Evolutionary conservation across 2,113 vertebrate species (phyloP).

Genomic region (Speoplatyrhinus poulsoni): DNA sequence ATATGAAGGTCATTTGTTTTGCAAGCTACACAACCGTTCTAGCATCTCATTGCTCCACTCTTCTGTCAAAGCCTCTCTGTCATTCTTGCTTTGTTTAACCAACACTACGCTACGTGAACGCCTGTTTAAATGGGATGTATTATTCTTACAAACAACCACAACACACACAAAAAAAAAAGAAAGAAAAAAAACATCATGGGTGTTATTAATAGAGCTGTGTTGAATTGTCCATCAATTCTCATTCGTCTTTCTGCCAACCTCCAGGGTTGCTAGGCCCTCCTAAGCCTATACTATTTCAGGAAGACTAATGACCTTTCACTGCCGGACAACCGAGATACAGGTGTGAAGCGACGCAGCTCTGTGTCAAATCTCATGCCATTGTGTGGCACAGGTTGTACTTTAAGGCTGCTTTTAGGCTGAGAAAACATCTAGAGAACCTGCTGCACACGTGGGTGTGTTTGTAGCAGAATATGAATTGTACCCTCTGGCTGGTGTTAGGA

Average conservation of each 20-base stretch:
- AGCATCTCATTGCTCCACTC: slow-evolving; percentile 10
- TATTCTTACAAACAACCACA: slow-evolving; percentile 4
- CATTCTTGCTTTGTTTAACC: slow-evolving; percentile 13
- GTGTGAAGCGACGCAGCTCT: slow-evolving; percentile 58
- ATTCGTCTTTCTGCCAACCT: slow-evolving; percentile 34
- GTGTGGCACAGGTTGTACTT: slow-evolving; percentile 33
- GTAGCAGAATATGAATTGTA: slow-evolving; percentile 57
- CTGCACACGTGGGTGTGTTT: slow-evolving; percentile 47
- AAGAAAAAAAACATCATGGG: slow-evolving; percentile 29
- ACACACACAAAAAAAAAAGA: neutral
- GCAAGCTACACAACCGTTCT: slow-evolving; percentile 11
- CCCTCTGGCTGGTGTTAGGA: slow-evolving; percentile 44
- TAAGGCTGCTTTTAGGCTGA: slow-evolving; percentile 33
- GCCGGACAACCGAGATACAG: slow-evolving; percentile 47
- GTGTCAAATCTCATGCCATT: slow-evolving; percentile 57
- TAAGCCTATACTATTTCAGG: slow-evolving; percentile 55
- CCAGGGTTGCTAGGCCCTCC: slow-evolving; percentile 16
- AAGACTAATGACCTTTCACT: slow-evolving; percentile 66
- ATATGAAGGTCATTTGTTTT: slow-evolving; percentile 1
- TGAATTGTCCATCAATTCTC: slow-evolving; percentile 32
- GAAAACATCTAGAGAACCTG: slow-evolving; percentile 48
- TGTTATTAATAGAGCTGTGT: slow-evolving; percentile 31
- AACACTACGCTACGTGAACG: slow-evolving; percentile 9
- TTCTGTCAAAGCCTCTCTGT: slow-evolving; percentile 3
- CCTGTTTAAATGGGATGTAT: slow-evolving; percentile 39